Base-by-base conservation (phyloP, 1,140 invertebrate species). In the Drosophila melanogaster region DNA sequence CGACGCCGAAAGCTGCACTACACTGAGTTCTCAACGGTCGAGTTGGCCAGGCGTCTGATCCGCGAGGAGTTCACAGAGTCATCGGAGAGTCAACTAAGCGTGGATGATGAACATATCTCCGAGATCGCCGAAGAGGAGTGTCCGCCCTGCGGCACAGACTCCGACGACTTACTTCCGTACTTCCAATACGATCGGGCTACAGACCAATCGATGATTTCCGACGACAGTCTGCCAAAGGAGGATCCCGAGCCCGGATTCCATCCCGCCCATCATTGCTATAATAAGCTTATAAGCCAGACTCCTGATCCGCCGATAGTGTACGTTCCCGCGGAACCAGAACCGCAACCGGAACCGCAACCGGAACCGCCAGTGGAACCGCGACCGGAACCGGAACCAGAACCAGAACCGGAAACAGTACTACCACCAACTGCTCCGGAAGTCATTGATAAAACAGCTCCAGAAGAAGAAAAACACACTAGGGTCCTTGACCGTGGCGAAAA, bases 1-100 rank as follows among this genome's bases (percentile, higher is more conserved):
- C 55, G 43, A 1, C 75, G 66, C 0, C 44, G 76, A n/a, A 56
- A 30, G n/a, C 2, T 43, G 38, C 75, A 78, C 38, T 72, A 78
- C 19, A 58, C 15, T 8, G 76, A 78, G 26, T 78, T 59, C 14
- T 2, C 26, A 0, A 43, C 75, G 0, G 76, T 78, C 2, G 35
- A 33, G 1, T n/a, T 72, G 50, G 76, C 76, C 26, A 26, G 75
- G 1, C 66, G 54, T 0, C 59, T 78, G 5, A 64, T 78, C 19
- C 19, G 14, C 10, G 53, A 72, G 8, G 75, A 78, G 30, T 72
- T 70, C 15, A 33, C 12, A 37, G 26, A 17, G 2, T 30, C 6
- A 0, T 19, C 24, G 11, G 55, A 43, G 19, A 35, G 26, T 15
- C 4, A 40, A 11, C 33, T 11, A 2, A 56, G 64, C 64, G 66